Percentiles rank a stretch among this genome's conserved stretches.
Conservation (phyloP, 2,797 vertebrate species). For the Catostomus latipinnis region DNA sequence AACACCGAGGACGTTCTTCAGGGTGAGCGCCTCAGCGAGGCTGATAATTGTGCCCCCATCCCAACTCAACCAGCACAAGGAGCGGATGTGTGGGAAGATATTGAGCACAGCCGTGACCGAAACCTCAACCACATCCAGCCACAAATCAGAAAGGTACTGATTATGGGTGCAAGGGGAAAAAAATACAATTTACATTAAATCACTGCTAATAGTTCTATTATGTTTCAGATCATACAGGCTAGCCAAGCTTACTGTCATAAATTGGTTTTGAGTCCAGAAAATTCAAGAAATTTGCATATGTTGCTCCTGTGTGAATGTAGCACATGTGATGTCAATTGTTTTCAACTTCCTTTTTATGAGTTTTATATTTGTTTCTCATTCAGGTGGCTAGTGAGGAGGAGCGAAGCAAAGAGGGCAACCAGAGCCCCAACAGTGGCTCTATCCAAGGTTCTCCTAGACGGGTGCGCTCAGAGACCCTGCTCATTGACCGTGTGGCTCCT, state of each 20-base stretch:
- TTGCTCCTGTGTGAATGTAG: too few species aligned
- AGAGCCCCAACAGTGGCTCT: slow-evolving; percentile 87
- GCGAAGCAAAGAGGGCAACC: slow-evolving; percentile 91
- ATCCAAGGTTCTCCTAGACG: slow-evolving; percentile 91
- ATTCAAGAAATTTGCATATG: too few species aligned
- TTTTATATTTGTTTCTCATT: slow-evolving; percentile 5
- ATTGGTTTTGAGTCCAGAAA: too few species aligned
- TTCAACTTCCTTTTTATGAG: neutral
- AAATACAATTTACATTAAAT: neutral
- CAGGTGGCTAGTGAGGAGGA: slow-evolving; percentile 95
- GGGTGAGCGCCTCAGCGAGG: slow-evolving; percentile 96
- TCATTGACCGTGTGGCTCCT: slow-evolving; percentile 87
- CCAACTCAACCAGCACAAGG: slow-evolving; percentile 82
- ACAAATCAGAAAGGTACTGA: slow-evolving; percentile 86
- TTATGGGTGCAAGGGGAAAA: slow-evolving; percentile 59
- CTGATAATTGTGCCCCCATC: slow-evolving; percentile 89
- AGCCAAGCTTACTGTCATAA: too few species aligned
- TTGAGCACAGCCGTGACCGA: slow-evolving; percentile 90
- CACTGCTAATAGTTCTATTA: neutral
- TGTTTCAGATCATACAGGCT: too few species aligned
- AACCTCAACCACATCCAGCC: slow-evolving; percentile 86
- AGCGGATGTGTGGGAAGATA: slow-evolving; percentile 94
- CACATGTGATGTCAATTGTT: too few species aligned
- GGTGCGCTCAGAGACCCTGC: slow-evolving; percentile 92
- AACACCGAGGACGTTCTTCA: slow-evolving; percentile 99